Evolutionary conservation across 2,797 vertebrate genomes (phyloP).

Genomic region (Agapornis canus): DNA sequence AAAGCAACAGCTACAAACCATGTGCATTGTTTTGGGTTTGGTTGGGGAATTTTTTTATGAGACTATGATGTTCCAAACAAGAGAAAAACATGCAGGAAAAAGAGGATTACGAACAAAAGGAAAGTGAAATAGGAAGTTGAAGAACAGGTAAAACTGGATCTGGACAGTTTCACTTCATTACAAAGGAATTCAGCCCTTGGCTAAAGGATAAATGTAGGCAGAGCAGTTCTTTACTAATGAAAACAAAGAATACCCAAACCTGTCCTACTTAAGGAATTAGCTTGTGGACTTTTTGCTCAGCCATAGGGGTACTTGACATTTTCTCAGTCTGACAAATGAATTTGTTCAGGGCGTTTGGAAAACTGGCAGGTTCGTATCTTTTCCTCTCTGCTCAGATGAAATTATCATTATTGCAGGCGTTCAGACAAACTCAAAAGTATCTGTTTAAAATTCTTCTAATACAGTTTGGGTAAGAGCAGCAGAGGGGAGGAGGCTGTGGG

Average conservation of each 20-base stretch:
- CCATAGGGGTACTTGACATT: not conserved
- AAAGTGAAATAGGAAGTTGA: constrained; percentile 33
- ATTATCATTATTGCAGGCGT: not conserved
- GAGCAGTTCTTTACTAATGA: not conserved
- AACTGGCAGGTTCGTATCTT: not conserved
- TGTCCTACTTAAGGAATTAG: constrained; percentile 27
- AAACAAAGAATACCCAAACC: not conserved
- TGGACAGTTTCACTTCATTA: constrained; percentile 57
- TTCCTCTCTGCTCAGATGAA: not conserved
- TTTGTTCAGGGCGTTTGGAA: not conserved
- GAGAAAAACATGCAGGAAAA: not conserved
- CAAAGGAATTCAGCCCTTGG: constrained; percentile 47
- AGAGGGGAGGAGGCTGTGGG: not conserved
- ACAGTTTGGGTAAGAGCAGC: not conserved
- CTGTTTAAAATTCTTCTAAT: not conserved
- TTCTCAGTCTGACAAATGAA: not conserved
- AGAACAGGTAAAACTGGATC: constrained; percentile 53
- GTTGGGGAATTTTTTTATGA: not conserved
- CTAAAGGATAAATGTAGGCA: constrained; percentile 24
- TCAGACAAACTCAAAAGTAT: not conserved
- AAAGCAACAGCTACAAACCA: not conserved
- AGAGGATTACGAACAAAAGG: not conserved
- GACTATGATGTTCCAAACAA: not conserved
- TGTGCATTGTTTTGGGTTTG: not conserved
- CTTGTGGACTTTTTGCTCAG: not conserved